phyloP scores from a whole-genome alignment of 2,113 vertebrate genomes.

The Ivindomyrus marchei region DNA sequence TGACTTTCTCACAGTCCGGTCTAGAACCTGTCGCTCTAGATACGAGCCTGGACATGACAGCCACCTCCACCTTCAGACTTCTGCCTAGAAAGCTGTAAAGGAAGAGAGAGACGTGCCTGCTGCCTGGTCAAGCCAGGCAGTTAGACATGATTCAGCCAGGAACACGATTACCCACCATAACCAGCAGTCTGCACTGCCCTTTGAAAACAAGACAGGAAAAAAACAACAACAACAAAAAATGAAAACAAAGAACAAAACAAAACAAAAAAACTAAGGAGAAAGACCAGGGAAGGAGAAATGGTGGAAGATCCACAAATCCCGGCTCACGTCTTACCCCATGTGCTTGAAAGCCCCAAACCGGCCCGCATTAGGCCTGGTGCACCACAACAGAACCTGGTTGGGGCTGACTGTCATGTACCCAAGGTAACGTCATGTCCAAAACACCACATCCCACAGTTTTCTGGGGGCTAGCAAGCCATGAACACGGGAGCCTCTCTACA shows the following conservation, averaged over 20 bases:
- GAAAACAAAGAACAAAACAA: constrained; percentile 33
- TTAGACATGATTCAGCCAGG: constrained; percentile 55
- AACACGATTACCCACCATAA: constrained; percentile 43
- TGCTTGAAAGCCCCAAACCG: constrained; percentile 47
- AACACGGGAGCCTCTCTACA: constrained; percentile 87
- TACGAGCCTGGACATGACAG: constrained; percentile 71
- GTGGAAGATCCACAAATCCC: constrained; percentile 62
- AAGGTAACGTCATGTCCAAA: constrained; percentile 96
- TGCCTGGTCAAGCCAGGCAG: constrained; percentile 63
- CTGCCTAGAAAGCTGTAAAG: constrained; percentile 65
- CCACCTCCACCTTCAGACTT: constrained; percentile 71
- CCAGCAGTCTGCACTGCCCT: constrained; percentile 51
- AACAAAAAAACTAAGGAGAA: constrained; percentile 21
- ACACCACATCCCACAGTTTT: constrained; percentile 94
- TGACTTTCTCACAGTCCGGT: constrained; percentile 56
- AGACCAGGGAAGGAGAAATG: constrained; percentile 50
- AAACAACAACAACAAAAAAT: background rate
- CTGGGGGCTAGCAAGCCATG: constrained; percentile 77
- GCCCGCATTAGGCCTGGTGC: constrained; percentile 46
- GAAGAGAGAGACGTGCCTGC: constrained; percentile 66
- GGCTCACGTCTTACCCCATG: constrained; percentile 63
- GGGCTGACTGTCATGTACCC: constrained; percentile 99
- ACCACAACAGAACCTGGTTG: constrained; percentile 83
- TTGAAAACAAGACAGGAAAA: constrained; percentile 33
- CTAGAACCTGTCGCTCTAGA: constrained; percentile 65